phyloP scores from a whole-genome alignment of 2,888 invertebrate genomes.

The Lochmaea crataegi region DNA sequence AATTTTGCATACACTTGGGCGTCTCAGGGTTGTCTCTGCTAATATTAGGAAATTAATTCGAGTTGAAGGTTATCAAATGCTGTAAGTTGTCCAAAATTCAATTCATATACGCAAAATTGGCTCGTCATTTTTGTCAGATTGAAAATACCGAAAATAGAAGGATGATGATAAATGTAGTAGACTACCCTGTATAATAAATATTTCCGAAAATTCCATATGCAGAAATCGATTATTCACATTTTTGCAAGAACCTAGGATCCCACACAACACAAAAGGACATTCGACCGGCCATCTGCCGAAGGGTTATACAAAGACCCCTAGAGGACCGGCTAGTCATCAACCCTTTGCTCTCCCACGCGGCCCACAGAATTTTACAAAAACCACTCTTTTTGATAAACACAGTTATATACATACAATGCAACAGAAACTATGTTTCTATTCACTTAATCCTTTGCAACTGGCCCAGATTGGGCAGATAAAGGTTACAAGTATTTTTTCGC shows the following conservation, averaged over 20 bases:
- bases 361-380: constrained; percentile 41
- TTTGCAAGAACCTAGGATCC: constrained; percentile 28
- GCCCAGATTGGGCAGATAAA: constrained; percentile 29
- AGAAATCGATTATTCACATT: constrained; percentile 27
- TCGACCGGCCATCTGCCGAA: constrained; percentile 38
- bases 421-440: constrained; percentile 37
- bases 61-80: too few relatives aligned
- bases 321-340: constrained; percentile 26
- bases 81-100: too few relatives aligned
- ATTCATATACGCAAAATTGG: too few relatives aligned
- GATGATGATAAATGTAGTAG: too few relatives aligned
- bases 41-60: too few relatives aligned
- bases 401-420: constrained; percentile 29
- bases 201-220: constrained; percentile 11
- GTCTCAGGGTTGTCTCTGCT: too few relatives aligned
- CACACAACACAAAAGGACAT: constrained; percentile 35
- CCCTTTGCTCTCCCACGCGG: constrained; percentile 44
- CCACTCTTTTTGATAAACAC: constrained; percentile 40
- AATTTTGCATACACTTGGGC: too few relatives aligned
- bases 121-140: too few relatives aligned
- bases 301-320: constrained; percentile 32
- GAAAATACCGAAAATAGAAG: too few relatives aligned
- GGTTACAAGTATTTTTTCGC: constrained; percentile 10
- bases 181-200: not conserved
- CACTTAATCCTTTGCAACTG: constrained; percentile 39